phyloP scores from a whole-genome alignment of 2,797 vertebrate genomes.

The Etheostoma perlongum region DNA sequence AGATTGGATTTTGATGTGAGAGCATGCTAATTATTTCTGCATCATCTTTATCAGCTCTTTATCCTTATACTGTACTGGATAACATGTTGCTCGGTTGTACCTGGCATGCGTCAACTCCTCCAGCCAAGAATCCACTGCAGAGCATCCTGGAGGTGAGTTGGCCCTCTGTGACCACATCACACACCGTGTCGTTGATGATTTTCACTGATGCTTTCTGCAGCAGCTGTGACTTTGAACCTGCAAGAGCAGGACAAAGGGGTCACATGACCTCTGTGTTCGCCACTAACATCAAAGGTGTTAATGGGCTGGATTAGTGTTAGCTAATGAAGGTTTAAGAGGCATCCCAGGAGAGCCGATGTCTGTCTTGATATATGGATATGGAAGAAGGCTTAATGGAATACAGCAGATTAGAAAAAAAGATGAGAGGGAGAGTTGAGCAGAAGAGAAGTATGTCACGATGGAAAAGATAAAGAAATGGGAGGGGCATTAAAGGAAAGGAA shows the following conservation, averaged over 20 bases:
- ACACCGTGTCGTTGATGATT: slow-evolving; percentile 87
- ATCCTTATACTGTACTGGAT: slow-evolving; percentile 4
- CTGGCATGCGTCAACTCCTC: slow-evolving; percentile 88
- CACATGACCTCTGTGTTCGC: slow-evolving; percentile 57
- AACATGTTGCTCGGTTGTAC: slow-evolving; percentile 65
- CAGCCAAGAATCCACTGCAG: slow-evolving; percentile 85
- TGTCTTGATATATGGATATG: slow-evolving; percentile 74
- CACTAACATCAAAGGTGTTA: slow-evolving; percentile 69
- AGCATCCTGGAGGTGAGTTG: slow-evolving; percentile 87
- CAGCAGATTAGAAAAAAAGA: slow-evolving; percentile 76
- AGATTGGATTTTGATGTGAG: slow-evolving; percentile 43
- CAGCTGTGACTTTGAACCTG: slow-evolving; percentile 68
- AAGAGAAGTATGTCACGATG: slow-evolving; percentile 65
- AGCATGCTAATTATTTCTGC: slow-evolving; percentile 33
- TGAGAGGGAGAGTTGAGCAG: slow-evolving; percentile 61
- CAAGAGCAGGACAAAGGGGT: slow-evolving; percentile 54
- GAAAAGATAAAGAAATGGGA: slow-evolving; percentile 60
- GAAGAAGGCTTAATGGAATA: slow-evolving; percentile 71
- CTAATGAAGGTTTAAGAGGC: slow-evolving; percentile 78
- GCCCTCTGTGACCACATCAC: slow-evolving; percentile 79
- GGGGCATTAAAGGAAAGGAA: slow-evolving; percentile 67
- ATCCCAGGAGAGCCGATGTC: slow-evolving; percentile 59
- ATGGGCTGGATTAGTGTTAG: slow-evolving; percentile 71
- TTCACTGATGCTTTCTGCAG: slow-evolving; percentile 87
- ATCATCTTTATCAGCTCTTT: neutral